Evolutionary conservation across 2,888 invertebrate genomes (phyloP).

Genomic region (Drosophila falleni): DNA sequence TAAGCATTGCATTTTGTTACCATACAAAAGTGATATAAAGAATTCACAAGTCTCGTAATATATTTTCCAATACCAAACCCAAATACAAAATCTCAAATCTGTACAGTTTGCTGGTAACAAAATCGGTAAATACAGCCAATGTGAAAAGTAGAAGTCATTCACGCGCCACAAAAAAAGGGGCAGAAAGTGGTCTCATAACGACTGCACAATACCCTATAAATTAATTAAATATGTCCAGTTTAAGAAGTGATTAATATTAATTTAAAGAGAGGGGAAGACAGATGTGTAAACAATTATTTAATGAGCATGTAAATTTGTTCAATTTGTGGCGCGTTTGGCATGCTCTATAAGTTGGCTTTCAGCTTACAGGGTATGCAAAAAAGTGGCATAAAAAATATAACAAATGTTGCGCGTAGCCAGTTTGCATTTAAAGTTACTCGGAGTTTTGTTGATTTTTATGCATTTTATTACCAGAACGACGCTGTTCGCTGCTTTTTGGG

Average conservation of each 20-base stretch:
- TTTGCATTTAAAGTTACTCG: slow-evolving; percentile 52
- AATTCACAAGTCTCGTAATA: neutral
- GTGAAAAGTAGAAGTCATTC: slow-evolving; percentile 12
- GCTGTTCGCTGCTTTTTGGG: slow-evolving; percentile 9
- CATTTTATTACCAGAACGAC: slow-evolving; percentile 58
- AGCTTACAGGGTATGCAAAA: slow-evolving; percentile 12
- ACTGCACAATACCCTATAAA: slow-evolving; percentile 3
- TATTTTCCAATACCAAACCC: slow-evolving; percentile 3
- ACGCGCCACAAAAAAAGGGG: neutral
- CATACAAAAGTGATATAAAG: neutral
- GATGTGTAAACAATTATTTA: neutral
- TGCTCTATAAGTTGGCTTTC: neutral
- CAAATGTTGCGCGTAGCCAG: slow-evolving; percentile 33
- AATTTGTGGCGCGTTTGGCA: neutral
- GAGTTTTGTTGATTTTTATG: slow-evolving; percentile 55
- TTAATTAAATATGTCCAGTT: neutral
- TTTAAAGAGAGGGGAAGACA: neutral
- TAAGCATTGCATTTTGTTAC: neutral
- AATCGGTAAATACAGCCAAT: slow-evolving; percentile 15
- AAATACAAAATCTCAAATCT: slow-evolving; percentile 15
- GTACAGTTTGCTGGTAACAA: slow-evolving; percentile 11
- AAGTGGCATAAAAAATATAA: slow-evolving; percentile 31
- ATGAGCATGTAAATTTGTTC: neutral
- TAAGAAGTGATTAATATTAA: neutral
- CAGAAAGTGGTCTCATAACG: neutral